phyloP scores from a whole-genome alignment of 2,888 invertebrate species.

The Stenodera caucasica region DNA sequence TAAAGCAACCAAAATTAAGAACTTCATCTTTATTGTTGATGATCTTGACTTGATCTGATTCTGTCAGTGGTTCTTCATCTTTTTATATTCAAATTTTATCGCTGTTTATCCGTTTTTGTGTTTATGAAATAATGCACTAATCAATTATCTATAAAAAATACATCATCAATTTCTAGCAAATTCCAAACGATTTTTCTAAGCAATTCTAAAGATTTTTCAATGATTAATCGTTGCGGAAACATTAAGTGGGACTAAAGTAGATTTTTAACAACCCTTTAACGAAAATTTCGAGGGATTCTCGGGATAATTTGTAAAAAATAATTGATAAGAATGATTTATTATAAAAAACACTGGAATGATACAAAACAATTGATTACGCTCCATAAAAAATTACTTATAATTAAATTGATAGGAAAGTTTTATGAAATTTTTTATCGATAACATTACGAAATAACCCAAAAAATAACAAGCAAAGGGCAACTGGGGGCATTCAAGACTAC shows the following conservation, averaged over 20 bases:
- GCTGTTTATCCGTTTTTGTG: background rate
- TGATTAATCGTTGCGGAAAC: too few species aligned
- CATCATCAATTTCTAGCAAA: background rate
- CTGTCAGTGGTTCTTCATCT: background rate
- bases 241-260: too few species aligned
- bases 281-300: background rate
- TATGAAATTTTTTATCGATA: background rate
- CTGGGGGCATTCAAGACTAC: too few species aligned
- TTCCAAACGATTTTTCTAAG: too few species aligned
- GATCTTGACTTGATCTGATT: constrained; percentile 1
- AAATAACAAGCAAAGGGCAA: background rate
- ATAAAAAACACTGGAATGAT: constrained; percentile 2
- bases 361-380: background rate
- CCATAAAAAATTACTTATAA: background rate
- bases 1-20: background rate
- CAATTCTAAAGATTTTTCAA: too few species aligned
- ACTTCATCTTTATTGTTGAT: background rate
- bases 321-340: constrained; percentile 1
- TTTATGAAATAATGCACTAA: background rate
- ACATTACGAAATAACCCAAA: background rate
- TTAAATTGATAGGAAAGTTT: background rate
- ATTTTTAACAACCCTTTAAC: background rate
- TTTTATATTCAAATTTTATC: background rate
- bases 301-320: background rate
- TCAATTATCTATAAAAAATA: background rate